Evolutionary conservation across 1,140 invertebrate species (phyloP).

Genomic region (Musca vetustissima): DNA sequence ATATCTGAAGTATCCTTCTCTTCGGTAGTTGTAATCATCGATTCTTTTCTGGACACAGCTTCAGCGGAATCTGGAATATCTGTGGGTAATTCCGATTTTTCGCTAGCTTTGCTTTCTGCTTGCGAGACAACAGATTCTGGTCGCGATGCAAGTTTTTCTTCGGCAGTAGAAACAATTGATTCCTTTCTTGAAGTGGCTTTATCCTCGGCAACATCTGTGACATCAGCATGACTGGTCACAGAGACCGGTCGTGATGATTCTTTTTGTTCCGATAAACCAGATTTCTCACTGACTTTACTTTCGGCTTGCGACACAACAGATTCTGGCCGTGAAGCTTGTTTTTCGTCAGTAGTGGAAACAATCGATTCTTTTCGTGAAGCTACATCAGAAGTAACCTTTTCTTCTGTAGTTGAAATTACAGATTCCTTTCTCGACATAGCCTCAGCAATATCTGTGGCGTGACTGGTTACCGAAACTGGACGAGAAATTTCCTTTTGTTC

Average conservation of each 20-base stretch:
- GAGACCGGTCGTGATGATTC: constrained; percentile 36
- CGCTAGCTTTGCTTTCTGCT: neutral
- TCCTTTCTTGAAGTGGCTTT: neutral
- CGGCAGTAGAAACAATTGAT: neutral
- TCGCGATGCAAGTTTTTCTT: constrained; percentile 5
- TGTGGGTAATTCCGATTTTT: neutral
- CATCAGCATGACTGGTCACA: neutral
- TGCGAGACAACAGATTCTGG: constrained; percentile 1
- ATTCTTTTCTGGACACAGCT: constrained; percentile 1
- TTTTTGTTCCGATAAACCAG: neutral
- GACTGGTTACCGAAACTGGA: constrained; percentile 10
- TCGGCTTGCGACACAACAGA: neutral
- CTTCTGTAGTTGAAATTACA: neutral
- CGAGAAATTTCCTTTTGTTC: constrained; percentile 3
- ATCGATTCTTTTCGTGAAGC: constrained; percentile 31
- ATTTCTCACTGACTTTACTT: constrained; percentile 14
- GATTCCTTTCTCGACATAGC: neutral
- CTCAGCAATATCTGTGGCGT: neutral
- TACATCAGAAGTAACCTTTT: constrained; percentile 18
- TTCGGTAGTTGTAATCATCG: neutral
- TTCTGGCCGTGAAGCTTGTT: neutral
- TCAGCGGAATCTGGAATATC: neutral
- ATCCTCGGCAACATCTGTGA: neutral
- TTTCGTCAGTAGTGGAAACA: constrained; percentile 17
- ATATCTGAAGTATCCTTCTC: neutral